These are phyloP conservation scores for Protobothrops mucrosquamatus DNA, from an alignment of 2,113 vertebrate genomes.

Conservation along the genomic window DNA sequence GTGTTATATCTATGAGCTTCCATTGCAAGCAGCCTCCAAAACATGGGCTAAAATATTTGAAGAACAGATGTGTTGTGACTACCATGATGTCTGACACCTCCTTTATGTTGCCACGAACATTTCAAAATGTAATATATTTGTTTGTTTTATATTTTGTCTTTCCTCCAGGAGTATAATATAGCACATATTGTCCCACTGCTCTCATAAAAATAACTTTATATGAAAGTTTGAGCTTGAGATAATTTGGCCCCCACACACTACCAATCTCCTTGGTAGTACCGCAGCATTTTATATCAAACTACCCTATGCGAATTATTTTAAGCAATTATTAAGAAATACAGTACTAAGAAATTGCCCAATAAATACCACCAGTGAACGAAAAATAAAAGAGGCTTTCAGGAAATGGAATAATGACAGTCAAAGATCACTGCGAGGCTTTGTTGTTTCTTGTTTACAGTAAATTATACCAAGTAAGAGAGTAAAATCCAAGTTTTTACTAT, in stretches of 20 bases:
- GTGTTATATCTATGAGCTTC: background rate
- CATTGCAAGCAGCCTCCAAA: background rate
- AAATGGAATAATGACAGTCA: background rate
- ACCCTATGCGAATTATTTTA: background rate
- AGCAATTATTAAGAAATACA: background rate
- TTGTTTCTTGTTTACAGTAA: background rate
- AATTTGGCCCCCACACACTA: background rate
- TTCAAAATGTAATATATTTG: background rate
- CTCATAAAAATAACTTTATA: background rate
- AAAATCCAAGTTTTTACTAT: slow-evolving; percentile 31
- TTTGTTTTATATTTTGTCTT: background rate
- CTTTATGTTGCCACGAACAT: background rate
- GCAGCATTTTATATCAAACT: background rate
- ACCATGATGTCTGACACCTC: background rate
- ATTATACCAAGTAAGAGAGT: background rate
- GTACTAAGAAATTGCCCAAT: background rate
- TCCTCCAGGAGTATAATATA: background rate
- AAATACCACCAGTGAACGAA: background rate
- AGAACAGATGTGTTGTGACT: background rate
- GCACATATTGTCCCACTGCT: background rate
- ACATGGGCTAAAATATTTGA: background rate
- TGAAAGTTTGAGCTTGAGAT: background rate
- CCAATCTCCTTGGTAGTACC: background rate
- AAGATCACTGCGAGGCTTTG: background rate
- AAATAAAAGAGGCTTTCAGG: background rate